A percentile compares a stretch with the other conserved stretches of the same genome.
Evolutionary conservation across 1,140 invertebrate species (phyloP).

Genomic region (Polypedilum vanderplanki): DNA sequence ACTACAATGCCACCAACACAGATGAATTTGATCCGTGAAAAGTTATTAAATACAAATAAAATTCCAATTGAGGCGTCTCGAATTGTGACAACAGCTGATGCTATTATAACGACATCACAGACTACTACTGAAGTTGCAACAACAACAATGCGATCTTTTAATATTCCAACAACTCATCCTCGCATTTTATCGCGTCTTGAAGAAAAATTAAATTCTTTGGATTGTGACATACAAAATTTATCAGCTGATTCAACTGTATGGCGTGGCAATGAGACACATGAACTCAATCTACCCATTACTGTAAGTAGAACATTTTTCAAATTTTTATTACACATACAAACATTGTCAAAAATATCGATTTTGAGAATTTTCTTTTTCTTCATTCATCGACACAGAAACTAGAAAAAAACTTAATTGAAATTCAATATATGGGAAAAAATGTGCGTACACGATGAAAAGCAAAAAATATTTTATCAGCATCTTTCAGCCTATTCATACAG

Average conservation of each 20-base stretch:
- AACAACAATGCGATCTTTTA: not conserved
- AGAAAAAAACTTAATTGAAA: constrained; percentile 26
- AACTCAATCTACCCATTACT: constrained; percentile 54
- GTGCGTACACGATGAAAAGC: not conserved
- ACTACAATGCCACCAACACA: constrained; percentile 27
- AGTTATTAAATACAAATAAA: constrained; percentile 33
- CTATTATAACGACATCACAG: not conserved
- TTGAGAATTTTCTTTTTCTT: constrained; percentile 24
- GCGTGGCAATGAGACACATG: constrained; percentile 59
- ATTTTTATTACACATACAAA: too few species aligned
- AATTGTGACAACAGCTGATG: not conserved
- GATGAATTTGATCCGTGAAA: constrained; percentile 31
- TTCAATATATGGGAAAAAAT: constrained; percentile 3
- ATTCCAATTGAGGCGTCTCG: constrained; percentile 20
- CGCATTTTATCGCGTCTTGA: constrained; percentile 45
- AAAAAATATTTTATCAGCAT: not conserved
- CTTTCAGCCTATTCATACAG: too few species aligned
- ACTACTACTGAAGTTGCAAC: not conserved
- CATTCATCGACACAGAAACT: not conserved
- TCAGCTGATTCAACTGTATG: constrained; percentile 54
- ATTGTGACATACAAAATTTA: constrained; percentile 53
- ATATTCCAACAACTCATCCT: constrained; percentile 38
- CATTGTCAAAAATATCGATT: constrained; percentile 29
- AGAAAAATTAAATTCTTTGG: constrained; percentile 52
- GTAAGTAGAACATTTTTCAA: constrained; percentile 45